Evolutionary conservation across 2,888 invertebrate species (phyloP), one percentile per base, ranked within the genome.

Genomic region (Chironomus riparius): DNA sequence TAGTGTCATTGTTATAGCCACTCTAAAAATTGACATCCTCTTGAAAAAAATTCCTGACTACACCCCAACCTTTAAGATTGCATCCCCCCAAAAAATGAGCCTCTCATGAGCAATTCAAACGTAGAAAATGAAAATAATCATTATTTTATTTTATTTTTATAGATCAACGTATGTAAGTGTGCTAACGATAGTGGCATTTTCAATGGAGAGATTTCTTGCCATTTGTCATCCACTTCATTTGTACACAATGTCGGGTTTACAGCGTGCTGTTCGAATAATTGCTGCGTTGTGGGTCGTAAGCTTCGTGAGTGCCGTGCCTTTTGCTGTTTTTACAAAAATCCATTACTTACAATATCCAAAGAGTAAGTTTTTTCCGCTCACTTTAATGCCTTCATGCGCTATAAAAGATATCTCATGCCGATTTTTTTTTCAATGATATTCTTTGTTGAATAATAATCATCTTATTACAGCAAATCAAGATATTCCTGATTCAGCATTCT

Each of bases 151-250:
- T 6, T 28, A 10, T 38, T n/a, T 78, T 86, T 84, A 21, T 85
- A 94, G 94, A 83, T 93, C 94, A 0, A 92, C 94, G 0, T 95
- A 95, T 83, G 94, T 94, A 1, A 95, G 95, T 0, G 93, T 95
- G 70, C 85, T 96, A 81, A 96, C 95, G 24, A 95, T 96, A 79
- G 94, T 95, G 68, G 94, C 94, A 3, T 96, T 96, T 85, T 95
- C 95, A 0, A 89, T 92, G 84, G 96, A 96, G 85, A 88, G 96
- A 65, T 94, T 95, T 85, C 85, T 95, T 78, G 95, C 95, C 47
- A 95, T 96, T 81, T 96, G 96, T 82, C 92, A 95, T 82, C 95
- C 96, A 0, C 85, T 96, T 61, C 90, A 91, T 81, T 87, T 92
- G 77, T 92, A 94, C 83, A 89, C 91, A 50, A 92, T 95, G 89